phyloP scores from a whole-genome alignment of 2,113 vertebrate genomes.

The Varanus komodoensis region DNA sequence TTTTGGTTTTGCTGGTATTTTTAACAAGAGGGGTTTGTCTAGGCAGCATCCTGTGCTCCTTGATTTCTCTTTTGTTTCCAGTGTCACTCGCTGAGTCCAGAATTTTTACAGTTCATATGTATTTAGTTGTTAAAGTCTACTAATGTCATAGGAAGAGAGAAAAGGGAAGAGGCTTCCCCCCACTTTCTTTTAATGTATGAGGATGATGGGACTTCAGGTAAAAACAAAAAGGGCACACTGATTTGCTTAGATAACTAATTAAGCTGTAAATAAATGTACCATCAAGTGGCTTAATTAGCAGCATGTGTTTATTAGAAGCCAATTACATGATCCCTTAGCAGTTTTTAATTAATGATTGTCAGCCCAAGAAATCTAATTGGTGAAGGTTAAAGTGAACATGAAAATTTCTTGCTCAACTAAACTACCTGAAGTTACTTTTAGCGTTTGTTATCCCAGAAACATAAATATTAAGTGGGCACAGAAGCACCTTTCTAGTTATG shows the following conservation, averaged over 20 bases:
- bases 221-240: slow-evolving; percentile 8
- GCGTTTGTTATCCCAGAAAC: background rate
- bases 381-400: background rate
- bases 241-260: slow-evolving; percentile 46
- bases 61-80: background rate
- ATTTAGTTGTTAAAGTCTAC: background rate
- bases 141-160: background rate
- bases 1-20: too few species aligned
- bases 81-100: background rate
- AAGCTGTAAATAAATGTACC: slow-evolving; percentile 45
- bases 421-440: background rate
- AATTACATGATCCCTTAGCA: slow-evolving; percentile 44
- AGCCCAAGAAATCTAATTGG: slow-evolving; percentile 16
- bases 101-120: background rate
- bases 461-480: background rate
- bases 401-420: background rate
- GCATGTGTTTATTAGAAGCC: slow-evolving; percentile 31
- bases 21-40: background rate
- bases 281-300: slow-evolving; percentile 49
- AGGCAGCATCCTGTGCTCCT: background rate
- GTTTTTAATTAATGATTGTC: slow-evolving; percentile 39
- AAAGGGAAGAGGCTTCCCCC: background rate
- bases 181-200: background rate
- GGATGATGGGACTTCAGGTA: background rate
- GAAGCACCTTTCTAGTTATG: too few species aligned